These are phyloP conservation scores for Actinernus sp. DNA, from an alignment of 92 coral and sea anemone species.

Conservation along the genomic window DNA sequence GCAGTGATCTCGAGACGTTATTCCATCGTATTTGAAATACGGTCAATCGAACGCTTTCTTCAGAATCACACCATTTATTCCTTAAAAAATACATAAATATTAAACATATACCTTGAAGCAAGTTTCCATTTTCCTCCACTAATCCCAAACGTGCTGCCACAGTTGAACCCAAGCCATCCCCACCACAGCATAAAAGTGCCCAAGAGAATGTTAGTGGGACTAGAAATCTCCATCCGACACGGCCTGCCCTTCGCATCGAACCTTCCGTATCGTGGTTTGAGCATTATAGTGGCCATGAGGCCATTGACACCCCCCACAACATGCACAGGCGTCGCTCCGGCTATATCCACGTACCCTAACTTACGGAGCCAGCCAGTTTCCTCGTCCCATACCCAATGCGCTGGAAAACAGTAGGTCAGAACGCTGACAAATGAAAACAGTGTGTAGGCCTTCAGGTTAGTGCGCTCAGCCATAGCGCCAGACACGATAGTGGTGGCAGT, in stretches of 20 bases:
- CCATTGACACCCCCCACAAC: slow-evolving; percentile 74
- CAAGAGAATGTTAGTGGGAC: slow-evolving; percentile 84
- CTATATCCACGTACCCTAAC: slow-evolving; percentile 63
- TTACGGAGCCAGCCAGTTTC: slow-evolving; percentile 54
- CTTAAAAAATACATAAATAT: not conserved
- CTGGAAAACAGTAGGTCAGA: slow-evolving; percentile 64
- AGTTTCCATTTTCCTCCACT: slow-evolving; percentile 91
- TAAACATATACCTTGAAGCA: slow-evolving; percentile 70
- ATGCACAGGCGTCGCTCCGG: slow-evolving; percentile 68
- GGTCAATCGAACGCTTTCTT: no score
- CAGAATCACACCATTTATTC: no score
- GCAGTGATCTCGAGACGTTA: no score
- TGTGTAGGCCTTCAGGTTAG: slow-evolving; percentile 50
- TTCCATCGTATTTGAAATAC: no score
- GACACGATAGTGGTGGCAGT: slow-evolving; percentile 77
- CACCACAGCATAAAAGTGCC: slow-evolving; percentile 93
- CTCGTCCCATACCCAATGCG: slow-evolving; percentile 70
- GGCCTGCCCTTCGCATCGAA: slow-evolving; percentile 12
- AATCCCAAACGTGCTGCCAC: slow-evolving; percentile 94
- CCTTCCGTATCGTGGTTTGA: slow-evolving; percentile 52
- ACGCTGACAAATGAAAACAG: slow-evolving; percentile 55
- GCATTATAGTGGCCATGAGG: slow-evolving; percentile 55
- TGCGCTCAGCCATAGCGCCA: slow-evolving; percentile 76
- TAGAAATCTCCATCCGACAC: slow-evolving; percentile 47
- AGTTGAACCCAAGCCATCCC: slow-evolving; percentile 95